These are phyloP conservation scores for Taenaris catops DNA, from an alignment of 2,888 invertebrate species.

Conservation along the genomic window DNA sequence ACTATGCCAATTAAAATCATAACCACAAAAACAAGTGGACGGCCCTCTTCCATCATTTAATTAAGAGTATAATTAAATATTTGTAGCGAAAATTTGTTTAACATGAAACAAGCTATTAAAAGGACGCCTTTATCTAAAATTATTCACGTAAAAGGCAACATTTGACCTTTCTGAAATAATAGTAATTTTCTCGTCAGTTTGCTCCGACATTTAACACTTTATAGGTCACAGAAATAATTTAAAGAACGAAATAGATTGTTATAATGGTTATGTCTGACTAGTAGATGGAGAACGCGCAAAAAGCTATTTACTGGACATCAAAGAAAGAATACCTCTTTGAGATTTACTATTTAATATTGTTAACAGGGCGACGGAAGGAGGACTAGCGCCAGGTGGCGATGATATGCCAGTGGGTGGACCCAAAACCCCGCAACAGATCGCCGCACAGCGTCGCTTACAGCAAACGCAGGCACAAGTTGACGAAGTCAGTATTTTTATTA, in stretches of 20 bases:
- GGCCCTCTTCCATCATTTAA: no score
- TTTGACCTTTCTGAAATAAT: slow-evolving; percentile 11
- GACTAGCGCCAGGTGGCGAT: slow-evolving; percentile 83
- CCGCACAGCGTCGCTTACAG: slow-evolving; percentile 89
- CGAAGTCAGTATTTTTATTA: slow-evolving; percentile 76
- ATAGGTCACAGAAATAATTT: slow-evolving; percentile 9
- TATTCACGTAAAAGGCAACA: slow-evolving; percentile 1
- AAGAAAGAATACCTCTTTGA: no score
- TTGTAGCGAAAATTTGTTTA: no score
- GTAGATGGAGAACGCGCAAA: no score
- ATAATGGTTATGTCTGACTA: no score
- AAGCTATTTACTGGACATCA: no score
- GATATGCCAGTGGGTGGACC: slow-evolving; percentile 93
- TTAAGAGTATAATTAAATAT: no score
- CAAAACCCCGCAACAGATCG: slow-evolving; percentile 90
- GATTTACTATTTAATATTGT: not conserved
- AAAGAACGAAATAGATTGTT: slow-evolving; percentile 4
- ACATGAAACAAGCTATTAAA: no score
- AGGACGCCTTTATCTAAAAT: no score
- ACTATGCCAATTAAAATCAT: no score
- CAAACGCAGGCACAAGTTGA: slow-evolving; percentile 93
- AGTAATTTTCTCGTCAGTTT: slow-evolving; percentile 1
- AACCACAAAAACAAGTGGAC: no score
- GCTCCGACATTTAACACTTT: slow-evolving; percentile 6
- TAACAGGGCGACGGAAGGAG: slow-evolving; percentile 82